phyloP scores from a whole-genome alignment of 2,888 invertebrate species.

The Diabrotica balteata region DNA sequence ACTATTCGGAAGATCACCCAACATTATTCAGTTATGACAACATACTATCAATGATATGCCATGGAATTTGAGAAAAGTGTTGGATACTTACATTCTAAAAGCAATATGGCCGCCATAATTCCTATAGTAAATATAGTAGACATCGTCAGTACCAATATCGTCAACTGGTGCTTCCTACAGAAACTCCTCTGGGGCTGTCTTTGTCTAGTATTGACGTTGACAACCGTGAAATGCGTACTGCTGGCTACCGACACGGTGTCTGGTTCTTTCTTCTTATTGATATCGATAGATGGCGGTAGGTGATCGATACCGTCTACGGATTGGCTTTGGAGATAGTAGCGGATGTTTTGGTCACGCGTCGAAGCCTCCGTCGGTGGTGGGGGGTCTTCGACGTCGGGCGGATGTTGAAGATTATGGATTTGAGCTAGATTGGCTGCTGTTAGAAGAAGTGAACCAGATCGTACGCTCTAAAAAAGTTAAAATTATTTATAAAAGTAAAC shows the following conservation, averaged over 20 bases:
- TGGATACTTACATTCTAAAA: constrained; percentile 78
- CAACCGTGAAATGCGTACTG: constrained; percentile 87
- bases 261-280: constrained; percentile 56
- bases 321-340: constrained; percentile 53
- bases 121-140: constrained; percentile 82
- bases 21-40: too few species aligned
- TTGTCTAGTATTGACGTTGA: constrained; percentile 71
- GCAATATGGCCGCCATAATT: constrained; percentile 80
- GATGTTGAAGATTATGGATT: constrained; percentile 50
- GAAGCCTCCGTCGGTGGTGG: constrained; percentile 35
- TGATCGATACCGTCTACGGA: constrained; percentile 35
- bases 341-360: constrained; percentile 53
- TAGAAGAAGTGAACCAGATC: constrained; percentile 79
- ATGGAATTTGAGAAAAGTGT: too few species aligned
- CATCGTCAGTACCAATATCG: constrained; percentile 83
- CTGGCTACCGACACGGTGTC: constrained; percentile 81
- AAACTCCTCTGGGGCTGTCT: constrained; percentile 67
- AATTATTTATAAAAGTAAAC: background rate
- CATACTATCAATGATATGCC: too few species aligned
- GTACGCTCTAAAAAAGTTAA: constrained; percentile 71
- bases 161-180: constrained; percentile 80
- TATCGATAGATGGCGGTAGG: constrained; percentile 21
- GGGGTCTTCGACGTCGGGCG: constrained; percentile 35
- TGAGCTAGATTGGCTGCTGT: constrained; percentile 76
- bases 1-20: too few species aligned